Evolutionary conservation across 2,888 invertebrate genomes (phyloP), one percentile per base, ranked within the genome.

Genomic region (Protophormia terraenovae): DNA sequence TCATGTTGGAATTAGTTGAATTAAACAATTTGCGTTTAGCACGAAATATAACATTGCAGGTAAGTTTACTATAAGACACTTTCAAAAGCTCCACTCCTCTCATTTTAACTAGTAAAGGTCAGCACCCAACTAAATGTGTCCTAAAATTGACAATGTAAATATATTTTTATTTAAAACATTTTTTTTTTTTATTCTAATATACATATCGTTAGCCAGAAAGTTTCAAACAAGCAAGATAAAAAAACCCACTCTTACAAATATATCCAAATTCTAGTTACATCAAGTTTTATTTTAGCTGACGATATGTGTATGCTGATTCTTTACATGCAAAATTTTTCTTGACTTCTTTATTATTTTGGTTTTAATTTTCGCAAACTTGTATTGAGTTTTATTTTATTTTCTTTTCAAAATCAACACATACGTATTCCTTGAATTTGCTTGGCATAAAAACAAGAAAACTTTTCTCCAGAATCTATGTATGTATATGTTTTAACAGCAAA

Each of bases 1-100:
- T 97, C 93, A 94, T 97, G 86, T 95, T 97, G 95, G 96, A 97
- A 91, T 93, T 97, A 72, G 94, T 96, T 69, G 96, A 97, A 90
- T 91, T 96, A 87, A 96, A 96, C 2, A 94, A 95, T 35, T 93
- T 96, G 88, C 93, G 93, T 78, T 90, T 94, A 87, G 92, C 90
- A 84, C 88, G 92, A 75, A 93, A 93, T 88, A 89, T 93, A 55
- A 93, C 90, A 79, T 89, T 92, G 60, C 87, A 89, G 87, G 93
- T 93, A 88, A 92, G 92, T 89, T 77, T 29, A 3, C 58, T 62
- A n/a, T 12, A 24, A 24, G 7, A 4, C 60, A 16, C 5, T 8
- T 19, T 3, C 19, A 16, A 16, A 7, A 47, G 14, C 14, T 12
- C 12, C 19, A 47, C n/a, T 41, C n/a, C n/a, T n/a, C n/a, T n/a